phyloP scores from a whole-genome alignment of 2,113 vertebrate genomes.

The Anolis carolinensis region DNA sequence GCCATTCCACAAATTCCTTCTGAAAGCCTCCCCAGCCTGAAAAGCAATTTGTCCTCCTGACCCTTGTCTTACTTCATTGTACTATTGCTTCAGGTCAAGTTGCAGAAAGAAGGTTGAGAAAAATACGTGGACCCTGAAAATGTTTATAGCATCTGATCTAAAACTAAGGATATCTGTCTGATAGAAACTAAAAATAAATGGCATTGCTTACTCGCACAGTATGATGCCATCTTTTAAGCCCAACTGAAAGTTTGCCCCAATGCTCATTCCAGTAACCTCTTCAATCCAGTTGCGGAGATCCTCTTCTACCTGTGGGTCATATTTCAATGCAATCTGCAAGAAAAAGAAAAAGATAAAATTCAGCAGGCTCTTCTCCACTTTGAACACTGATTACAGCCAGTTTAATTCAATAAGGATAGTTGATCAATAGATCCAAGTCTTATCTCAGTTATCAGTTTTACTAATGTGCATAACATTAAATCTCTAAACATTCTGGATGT shows the following conservation, averaged over 20 bases:
- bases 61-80: background rate
- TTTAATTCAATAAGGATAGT: background rate
- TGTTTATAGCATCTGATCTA: background rate
- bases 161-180: background rate
- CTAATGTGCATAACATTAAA: background rate
- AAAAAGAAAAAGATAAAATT: slow-evolving; percentile 32
- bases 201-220: slow-evolving; percentile 90
- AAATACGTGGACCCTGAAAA: background rate
- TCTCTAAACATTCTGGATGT: background rate
- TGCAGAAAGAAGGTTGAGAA: background rate
- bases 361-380: background rate
- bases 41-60: background rate
- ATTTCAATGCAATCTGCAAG: slow-evolving; percentile 94
- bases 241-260: slow-evolving; percentile 92
- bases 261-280: slow-evolving; percentile 92
- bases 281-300: slow-evolving; percentile 97
- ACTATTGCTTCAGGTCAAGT: background rate
- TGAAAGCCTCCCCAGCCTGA: too few species aligned
- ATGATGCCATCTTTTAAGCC: slow-evolving; percentile 96
- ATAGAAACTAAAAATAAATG: slow-evolving; percentile 27
- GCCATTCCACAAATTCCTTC: too few species aligned
- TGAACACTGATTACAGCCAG: background rate
- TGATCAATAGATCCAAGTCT: background rate
- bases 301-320: slow-evolving; percentile 92
- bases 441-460: background rate